Conservation (phyloP, 2,888 invertebrate genomes). For the Gortyna flavago region DNA sequence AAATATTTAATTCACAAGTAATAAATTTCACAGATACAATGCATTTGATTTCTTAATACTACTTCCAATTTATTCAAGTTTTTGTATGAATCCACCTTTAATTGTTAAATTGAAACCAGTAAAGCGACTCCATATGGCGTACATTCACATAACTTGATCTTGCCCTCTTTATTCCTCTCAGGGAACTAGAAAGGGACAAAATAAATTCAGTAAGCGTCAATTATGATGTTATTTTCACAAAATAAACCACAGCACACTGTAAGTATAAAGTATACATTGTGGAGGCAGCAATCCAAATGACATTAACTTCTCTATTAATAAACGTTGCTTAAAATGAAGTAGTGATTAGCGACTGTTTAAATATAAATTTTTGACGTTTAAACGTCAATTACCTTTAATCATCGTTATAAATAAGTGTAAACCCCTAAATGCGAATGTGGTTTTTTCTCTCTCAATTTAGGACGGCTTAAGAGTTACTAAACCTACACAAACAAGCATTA, state of each 20-base stretch:
- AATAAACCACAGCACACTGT: not conserved
- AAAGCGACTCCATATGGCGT: constrained; percentile 38
- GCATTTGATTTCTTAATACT: not conserved
- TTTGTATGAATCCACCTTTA: constrained; percentile 54
- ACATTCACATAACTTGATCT: constrained; percentile 51
- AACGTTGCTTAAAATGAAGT: not conserved
- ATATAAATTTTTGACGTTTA: not conserved
- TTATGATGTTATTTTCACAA: constrained; percentile 48
- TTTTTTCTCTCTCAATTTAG: not conserved
- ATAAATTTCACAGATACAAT: not conserved
- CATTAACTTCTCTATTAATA: not conserved
- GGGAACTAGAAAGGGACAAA: constrained; percentile 33
- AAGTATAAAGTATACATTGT: constrained; percentile 8
- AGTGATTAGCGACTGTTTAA: not conserved
- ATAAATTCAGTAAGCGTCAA: constrained; percentile 39
- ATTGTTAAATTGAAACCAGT: constrained; percentile 53
- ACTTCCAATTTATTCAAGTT: constrained; percentile 23
- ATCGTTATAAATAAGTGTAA: no score
- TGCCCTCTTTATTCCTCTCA: constrained; percentile 37
- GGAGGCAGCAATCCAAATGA: constrained; percentile 14
- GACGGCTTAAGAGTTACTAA: not conserved
- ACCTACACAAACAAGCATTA: not conserved
- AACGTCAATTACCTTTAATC: not conserved
- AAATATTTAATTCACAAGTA: not conserved
- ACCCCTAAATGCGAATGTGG: not conserved